Evolutionary conservation across 2,113 vertebrate species (phyloP).

Genomic region (Arvicanthis niloticus): DNA sequence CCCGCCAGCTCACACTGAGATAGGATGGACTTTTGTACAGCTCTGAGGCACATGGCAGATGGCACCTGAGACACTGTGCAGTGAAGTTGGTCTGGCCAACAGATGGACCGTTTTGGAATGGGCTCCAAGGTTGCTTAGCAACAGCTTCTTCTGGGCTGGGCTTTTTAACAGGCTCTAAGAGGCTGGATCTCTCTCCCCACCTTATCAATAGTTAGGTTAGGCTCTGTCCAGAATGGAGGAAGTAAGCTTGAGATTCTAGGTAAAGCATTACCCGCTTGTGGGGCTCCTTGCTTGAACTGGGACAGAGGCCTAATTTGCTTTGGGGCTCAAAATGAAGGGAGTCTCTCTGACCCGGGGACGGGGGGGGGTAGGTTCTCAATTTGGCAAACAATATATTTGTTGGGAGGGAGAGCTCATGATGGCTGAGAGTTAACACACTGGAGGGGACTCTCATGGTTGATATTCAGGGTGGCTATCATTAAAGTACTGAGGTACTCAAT

Average conservation of each 20-base stretch:
- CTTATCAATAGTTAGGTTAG: neutral
- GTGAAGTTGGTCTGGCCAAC: conserved; percentile 38
- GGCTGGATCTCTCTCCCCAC: conserved; percentile 8
- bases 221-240: neutral
- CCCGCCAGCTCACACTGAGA: neutral
- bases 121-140: conserved; percentile 66
- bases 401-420: neutral
- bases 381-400: neutral
- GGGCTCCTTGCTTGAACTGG: neutral
- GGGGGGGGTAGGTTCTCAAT: neutral
- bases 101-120: conserved; percentile 65
- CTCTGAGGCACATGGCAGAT: conserved; percentile 56
- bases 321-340: neutral
- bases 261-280: accelerated
- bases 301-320: neutral
- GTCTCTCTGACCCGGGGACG: neutral
- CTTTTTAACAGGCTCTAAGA: neutral
- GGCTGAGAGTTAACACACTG: neutral
- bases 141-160: conserved; percentile 47
- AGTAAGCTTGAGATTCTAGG: neutral
- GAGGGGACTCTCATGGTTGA: neutral
- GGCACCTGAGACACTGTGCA: conserved; percentile 12
- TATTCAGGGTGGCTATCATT: neutral
- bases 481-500: neutral
- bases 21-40: conserved; percentile 57